Conservation (phyloP, 2,113 vertebrate genomes). For the Scomber japonicus region DNA sequence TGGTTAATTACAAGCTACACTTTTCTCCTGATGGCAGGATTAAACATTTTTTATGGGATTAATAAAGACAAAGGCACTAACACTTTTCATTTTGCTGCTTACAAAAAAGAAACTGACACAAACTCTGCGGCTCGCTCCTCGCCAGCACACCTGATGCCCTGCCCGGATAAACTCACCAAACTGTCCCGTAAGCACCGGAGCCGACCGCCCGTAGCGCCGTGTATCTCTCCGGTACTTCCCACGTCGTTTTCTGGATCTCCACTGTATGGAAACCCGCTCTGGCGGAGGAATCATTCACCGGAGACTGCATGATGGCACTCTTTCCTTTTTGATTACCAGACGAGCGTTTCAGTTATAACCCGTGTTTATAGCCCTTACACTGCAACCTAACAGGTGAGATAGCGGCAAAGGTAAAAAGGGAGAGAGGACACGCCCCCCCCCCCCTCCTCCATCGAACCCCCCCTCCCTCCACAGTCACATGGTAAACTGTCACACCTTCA, state of each 20-base stretch:
- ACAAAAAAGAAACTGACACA: neutral
- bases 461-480: neutral
- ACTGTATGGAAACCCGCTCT: slow-evolving; percentile 77
- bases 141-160: neutral
- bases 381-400: slow-evolving; percentile 58
- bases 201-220: slow-evolving; percentile 76
- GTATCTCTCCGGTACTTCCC: slow-evolving; percentile 84
- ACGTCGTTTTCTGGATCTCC: slow-evolving; percentile 86
- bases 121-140: neutral
- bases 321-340: neutral
- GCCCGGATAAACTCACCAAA: slow-evolving; percentile 80
- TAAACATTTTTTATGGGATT: too few relatives aligned
- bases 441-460: neutral
- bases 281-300: slow-evolving; percentile 62
- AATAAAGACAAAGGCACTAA: too few relatives aligned
- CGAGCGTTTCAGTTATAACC: neutral
- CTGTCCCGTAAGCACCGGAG: slow-evolving; percentile 87
- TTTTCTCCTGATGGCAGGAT: neutral
- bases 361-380: neutral
- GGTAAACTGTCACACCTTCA: neutral
- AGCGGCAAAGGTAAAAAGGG: neutral
- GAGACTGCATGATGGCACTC: slow-evolving; percentile 68
- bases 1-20: neutral
- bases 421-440: slow-evolving; percentile 29
- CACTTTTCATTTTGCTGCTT: neutral